Percentiles rank a stretch among this genome's conserved stretches.
Evolutionary conservation across 2,888 invertebrate species (phyloP).

Genomic region (Mesopsocus fuscifrons): DNA sequence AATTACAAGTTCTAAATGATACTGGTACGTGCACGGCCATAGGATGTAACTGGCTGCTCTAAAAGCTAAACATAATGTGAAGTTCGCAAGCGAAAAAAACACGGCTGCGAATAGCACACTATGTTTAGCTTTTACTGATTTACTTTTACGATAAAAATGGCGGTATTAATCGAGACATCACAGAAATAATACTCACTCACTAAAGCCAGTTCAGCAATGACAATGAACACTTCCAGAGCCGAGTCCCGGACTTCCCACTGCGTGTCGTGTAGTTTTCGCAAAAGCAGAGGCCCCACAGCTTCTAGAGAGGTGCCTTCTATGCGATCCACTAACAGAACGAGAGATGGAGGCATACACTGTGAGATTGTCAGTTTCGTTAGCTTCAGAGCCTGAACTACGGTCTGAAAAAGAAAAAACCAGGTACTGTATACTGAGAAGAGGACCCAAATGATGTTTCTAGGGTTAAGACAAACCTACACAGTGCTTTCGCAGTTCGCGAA

Average conservation of each 20-base stretch:
- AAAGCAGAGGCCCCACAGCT: slow-evolving; percentile 44
- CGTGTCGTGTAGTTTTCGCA: slow-evolving; percentile 46
- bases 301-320: slow-evolving; percentile 39
- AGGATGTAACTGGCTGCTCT: no score
- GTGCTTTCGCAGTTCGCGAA: not conserved
- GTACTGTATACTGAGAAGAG: not conserved
- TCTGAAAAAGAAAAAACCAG: slow-evolving; percentile 28
- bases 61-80: no score
- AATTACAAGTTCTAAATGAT: no score
- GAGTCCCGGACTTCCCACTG: slow-evolving; percentile 67
- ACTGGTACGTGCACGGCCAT: no score
- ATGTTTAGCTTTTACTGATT: no score
- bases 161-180: no score
- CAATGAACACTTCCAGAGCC: slow-evolving; percentile 48
- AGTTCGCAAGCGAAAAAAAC: no score
- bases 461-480: not conserved
- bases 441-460: not conserved
- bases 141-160: no score
- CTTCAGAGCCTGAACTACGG: slow-evolving; percentile 48
- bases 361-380: slow-evolving; percentile 47
- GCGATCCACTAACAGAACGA: slow-evolving; percentile 49
- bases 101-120: no score
- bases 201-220: slow-evolving; percentile 47
- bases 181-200: slow-evolving; percentile 38
- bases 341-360: slow-evolving; percentile 57